Base-by-base conservation (phyloP, 2,888 invertebrate species). In the Nasonovia ribisnigri region DNA sequence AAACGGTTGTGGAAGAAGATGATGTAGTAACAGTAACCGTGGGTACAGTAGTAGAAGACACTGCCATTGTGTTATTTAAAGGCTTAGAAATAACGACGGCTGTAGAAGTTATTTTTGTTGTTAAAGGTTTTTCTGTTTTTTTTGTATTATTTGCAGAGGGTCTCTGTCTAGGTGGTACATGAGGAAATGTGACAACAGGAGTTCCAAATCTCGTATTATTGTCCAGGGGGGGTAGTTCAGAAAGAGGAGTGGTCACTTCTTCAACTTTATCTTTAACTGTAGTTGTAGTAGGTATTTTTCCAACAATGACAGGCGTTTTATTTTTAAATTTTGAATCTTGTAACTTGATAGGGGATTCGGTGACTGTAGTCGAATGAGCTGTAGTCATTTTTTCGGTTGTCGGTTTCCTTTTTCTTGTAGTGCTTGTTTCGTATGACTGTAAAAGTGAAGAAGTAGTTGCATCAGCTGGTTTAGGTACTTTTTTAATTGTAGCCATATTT, bases 271-370 rank as follows among this genome's bases (percentile, higher is more conserved):
- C 95, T 42, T 95, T 95, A 26, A 95, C 94, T 10, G 95, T 93
- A 26, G 94, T 95, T 4, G 95, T 96, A 8, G 95, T 95, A 1
- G 96, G 96, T 88, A 95, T 95, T 94, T 95, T 95, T 4, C 95
- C 95, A 16, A 95, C 95, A 3, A 95, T 94, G 5, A 95, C 95
- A 1, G 95, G 95, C 20, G 95, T 95, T 93, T 95, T 95, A 84
- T 95, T 95, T 94, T 95, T 95, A 94, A 95, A 95, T 91, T 95
- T 95, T 0, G 95, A 94, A 94, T 95, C 95, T 94, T 95, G 95
- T 84, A 95, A 94, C n/a, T 95, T 94, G 42, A 95, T 91, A 5
- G 94, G 89, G 0, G 94, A 90, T 6, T 94, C 92, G 11, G 94
- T 94, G 10, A 93, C 90, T 10, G 92, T 54, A 3, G 46, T 46